These are phyloP conservation scores for Phycodurus eques DNA, from an alignment of 2,113 vertebrate genomes.

Conservation along the genomic window DNA sequence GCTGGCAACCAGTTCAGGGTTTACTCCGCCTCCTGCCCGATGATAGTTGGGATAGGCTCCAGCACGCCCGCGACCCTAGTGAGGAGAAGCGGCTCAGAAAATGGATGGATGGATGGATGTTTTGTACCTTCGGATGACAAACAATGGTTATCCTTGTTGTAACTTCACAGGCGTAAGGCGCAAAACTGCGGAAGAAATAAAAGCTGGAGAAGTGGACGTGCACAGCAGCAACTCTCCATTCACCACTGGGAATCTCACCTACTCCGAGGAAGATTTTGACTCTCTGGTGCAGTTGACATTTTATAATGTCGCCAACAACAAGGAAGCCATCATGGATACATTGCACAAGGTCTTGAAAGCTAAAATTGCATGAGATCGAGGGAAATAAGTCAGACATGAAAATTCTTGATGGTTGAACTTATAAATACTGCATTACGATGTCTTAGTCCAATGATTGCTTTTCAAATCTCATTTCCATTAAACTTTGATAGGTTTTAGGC, in stretches of 20 bases:
- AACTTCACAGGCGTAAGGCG: slow-evolving; percentile 72
- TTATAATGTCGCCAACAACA: slow-evolving; percentile 80
- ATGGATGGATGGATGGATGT: no score
- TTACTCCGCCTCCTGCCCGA: no score
- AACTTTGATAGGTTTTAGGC: no score
- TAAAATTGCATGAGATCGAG: slow-evolving; percentile 16
- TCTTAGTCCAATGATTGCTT: no score
- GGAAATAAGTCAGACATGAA: not conserved
- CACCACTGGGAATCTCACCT: slow-evolving; percentile 71
- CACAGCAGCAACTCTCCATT: slow-evolving; percentile 69
- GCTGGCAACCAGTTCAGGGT: no score
- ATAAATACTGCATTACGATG: no score
- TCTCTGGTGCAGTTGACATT: slow-evolving; percentile 70
- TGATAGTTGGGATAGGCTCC: no score
- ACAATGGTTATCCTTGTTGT: slow-evolving; percentile 1
- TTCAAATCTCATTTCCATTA: no score
- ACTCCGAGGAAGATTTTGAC: slow-evolving; percentile 69
- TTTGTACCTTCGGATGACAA: not conserved
- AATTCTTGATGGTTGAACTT: no score
- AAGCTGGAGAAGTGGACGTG: slow-evolving; percentile 69
- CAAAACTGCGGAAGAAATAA: slow-evolving; percentile 61
- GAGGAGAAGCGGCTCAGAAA: no score
- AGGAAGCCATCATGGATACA: slow-evolving; percentile 58
- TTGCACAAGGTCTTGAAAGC: slow-evolving; percentile 57
- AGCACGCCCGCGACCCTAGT: no score